Evolutionary conservation across 1,140 invertebrate species (phyloP), one percentile per base, ranked within the genome.

Genomic region (Ceratoteleas bidentatus): DNA sequence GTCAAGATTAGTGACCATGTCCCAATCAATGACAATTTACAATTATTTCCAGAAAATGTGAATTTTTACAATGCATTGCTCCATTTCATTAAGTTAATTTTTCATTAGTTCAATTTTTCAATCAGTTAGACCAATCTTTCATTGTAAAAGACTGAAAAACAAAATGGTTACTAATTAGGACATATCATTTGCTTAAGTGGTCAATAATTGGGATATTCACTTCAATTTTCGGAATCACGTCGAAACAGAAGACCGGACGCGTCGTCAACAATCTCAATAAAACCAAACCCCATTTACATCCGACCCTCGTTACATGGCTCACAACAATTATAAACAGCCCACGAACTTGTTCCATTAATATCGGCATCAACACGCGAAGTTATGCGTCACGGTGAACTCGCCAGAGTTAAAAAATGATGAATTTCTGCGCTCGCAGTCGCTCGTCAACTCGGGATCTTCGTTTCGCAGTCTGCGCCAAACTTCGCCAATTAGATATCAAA

Each of bases 261-360:
- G 14, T 11, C 6, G 49, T 7, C 6, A 61, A 34, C 58, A 61
- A 34, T 61, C 45, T 47, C 6, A 14, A 47, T 47, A 47, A 47
- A 47, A 47, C 36, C 36, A 6, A 40, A 11, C 10, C 43, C 34
- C 24, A 61, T 61, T 24, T 61, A 58, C 38, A 57, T 6, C 4
- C 38, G 9, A 0, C 9, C 9, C 14, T 9, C 53, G 33, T 16
- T 52, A 40, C 47, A 38, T 14, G 14, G 32, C 49, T 36, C 24
- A 54, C 53, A 54, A 54, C 15, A 66, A 54, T 50, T 54, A 54
- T 16, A 66, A 66, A 66, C 62, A 53, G 13, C 33, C 10, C 11
- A 38, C 32, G 16, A 66, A 66, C 45, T 66, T 66, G 24, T 54
- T 32, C 49, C 61, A 54, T 66, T 54, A 66, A 64, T 64, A 64